Base-by-base conservation (phyloP, 2,888 invertebrate species). In the Auanema freiburgensis region DNA sequence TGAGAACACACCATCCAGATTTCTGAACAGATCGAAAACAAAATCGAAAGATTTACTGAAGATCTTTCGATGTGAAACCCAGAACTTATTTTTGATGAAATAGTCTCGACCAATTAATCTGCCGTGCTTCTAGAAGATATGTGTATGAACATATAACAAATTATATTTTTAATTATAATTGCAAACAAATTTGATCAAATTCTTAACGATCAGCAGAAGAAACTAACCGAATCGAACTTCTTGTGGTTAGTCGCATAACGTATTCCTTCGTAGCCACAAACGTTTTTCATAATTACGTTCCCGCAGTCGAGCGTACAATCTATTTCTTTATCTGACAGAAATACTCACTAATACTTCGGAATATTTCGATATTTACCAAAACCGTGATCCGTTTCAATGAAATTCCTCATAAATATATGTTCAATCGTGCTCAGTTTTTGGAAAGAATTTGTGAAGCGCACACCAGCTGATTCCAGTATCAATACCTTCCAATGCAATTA, bases 241-340 rank as follows among this genome's bases (percentile, higher is more conserved):
- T 1, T 52, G 24, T 21, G n/a, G 18, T 52, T 23, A 24, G 52
- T 11, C 11, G 10, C 24, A 52, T 10, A 18, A n/a, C 63, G 21
- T 1, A 51, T 6, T 21, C 57, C 71, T 58, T 74, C 74, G 42
- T 66, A 67, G 10, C 65, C 65, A 14, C 66, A 58, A 3, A 76
- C 57, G 49, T 67, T 64, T 14, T 49, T 59, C 12, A 76, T 57
- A 10, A 52, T 50, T 46, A 71, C 56, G n/a, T 65, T 58, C 50
- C 71, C 71, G 18, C 60, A 64, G 43, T 81, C 81, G 18, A 81
- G 59, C 5, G 80, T 67, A 62, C 81, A 81, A 51, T 81, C 79
- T 18, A 79, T 54, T 2, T 44, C 55, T 0, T 62, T 43, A 42
- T 70, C 65, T 66, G 57, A 25, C 60, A 53, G 14, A n/a, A 57